A percentile compares a stretch with the other conserved stretches of the same genome.
Conservation (phyloP, 2,888 invertebrate genomes). For the Lithophane semibrunnea region DNA sequence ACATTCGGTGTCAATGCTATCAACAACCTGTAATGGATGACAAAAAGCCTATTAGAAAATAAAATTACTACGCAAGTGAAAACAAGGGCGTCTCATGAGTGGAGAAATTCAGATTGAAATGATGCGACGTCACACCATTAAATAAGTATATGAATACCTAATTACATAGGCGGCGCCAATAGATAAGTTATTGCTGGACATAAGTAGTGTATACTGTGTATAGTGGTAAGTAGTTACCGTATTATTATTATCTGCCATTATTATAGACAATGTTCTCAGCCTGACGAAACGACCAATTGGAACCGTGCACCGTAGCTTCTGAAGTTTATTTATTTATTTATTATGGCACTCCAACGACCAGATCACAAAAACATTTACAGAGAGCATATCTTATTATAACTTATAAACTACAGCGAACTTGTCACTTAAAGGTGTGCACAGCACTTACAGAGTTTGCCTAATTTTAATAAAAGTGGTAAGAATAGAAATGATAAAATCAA, state of each 20-base stretch:
- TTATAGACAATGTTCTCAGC: neutral
- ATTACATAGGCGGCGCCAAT: neutral
- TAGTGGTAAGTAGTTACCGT: neutral
- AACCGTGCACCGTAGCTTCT: too few species aligned
- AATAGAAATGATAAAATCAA: too few species aligned
- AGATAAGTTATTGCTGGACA: neutral
- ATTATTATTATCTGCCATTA: neutral
- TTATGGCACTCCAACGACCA: too few species aligned
- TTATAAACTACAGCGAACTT: too few species aligned
- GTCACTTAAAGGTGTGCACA: too few species aligned
- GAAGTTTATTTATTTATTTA: too few species aligned
- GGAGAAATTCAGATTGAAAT: constrained; percentile 20
- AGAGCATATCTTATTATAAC: too few species aligned
- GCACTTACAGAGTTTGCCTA: too few species aligned
- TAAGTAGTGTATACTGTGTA: neutral
- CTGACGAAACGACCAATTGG: too few species aligned
- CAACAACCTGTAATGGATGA: neutral
- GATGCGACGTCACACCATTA: neutral
- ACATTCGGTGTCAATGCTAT: neutral
- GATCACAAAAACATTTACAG: too few species aligned
- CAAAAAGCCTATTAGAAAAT: constrained; percentile 32
- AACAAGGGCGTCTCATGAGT: constrained; percentile 42
- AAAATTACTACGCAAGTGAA: constrained; percentile 25
- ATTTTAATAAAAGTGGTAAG: too few species aligned
- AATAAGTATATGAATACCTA: neutral